Evolutionary conservation across 1,140 invertebrate species (phyloP).

Genomic region (Chironomus striatipennis): DNA sequence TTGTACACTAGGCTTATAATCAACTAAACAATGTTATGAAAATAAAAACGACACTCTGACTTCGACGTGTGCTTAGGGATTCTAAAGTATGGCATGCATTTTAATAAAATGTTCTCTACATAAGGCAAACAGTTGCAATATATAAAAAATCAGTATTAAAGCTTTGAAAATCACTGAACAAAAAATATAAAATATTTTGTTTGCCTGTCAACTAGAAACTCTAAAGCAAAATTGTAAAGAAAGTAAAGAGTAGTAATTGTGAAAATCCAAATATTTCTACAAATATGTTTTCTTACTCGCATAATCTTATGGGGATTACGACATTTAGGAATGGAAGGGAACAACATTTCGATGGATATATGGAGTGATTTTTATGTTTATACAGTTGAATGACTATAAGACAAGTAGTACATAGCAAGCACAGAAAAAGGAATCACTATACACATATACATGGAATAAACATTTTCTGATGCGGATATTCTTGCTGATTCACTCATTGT

Average conservation of each 20-base stretch:
- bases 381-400: not conserved
- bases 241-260: not conserved
- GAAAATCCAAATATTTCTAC: slow-evolving; percentile 23
- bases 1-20: not conserved
- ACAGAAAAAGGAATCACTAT: not conserved
- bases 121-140: too few species aligned
- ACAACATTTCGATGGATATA: too few species aligned
- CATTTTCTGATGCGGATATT: not conserved
- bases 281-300: not conserved
- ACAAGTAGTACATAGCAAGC: not conserved
- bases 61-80: too few species aligned
- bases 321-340: not conserved
- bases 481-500: not conserved
- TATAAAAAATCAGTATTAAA: too few species aligned
- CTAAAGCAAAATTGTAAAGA: too few species aligned
- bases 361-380: slow-evolving; percentile 5
- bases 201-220: too few species aligned
- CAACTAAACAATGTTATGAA: too few species aligned
- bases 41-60: too few species aligned
- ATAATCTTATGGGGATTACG: not conserved
- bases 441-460: not conserved
- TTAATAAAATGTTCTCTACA: too few species aligned
- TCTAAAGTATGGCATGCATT: too few species aligned
- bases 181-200: too few species aligned
- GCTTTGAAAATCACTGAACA: too few species aligned